Evolutionary conservation across 2,888 invertebrate species (phyloP).

Genomic region (Drosophila lacicola): DNA sequence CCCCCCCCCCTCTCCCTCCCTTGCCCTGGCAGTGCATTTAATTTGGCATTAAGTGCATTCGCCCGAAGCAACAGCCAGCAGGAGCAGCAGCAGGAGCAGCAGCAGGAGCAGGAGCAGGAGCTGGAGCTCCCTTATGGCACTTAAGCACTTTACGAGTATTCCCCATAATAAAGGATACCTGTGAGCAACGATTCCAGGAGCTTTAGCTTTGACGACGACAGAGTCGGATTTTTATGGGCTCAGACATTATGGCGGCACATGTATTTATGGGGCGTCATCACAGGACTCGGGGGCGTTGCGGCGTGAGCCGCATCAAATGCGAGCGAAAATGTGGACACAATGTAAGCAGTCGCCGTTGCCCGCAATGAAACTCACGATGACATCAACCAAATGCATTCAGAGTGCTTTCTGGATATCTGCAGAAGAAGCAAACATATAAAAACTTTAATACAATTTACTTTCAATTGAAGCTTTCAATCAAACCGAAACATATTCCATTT

Average conservation of each 20-base stretch:
- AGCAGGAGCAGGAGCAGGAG: not conserved
- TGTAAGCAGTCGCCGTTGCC: constrained; percentile 28
- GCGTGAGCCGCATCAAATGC: constrained; percentile 34
- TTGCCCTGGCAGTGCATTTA: constrained; percentile 62
- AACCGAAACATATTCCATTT: not conserved
- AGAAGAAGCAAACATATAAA: not conserved
- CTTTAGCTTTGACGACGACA: constrained; percentile 28
- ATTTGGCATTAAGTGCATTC: constrained; percentile 76
- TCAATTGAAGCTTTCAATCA: not conserved
- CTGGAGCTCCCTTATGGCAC: constrained; percentile 45
- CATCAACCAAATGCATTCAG: constrained; percentile 11
- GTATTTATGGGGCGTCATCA: constrained; percentile 52
- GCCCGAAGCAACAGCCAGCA: constrained; percentile 31
- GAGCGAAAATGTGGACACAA: constrained; percentile 46
- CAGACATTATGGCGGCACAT: constrained; percentile 54
- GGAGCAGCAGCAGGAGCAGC: not conserved
- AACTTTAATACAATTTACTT: constrained; percentile 9
- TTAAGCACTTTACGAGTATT: constrained; percentile 69
- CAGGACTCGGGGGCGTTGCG: constrained; percentile 3
- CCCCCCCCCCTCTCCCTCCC: not conserved
- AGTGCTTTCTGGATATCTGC: not conserved
- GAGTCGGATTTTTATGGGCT: constrained; percentile 49
- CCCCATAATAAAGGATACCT: constrained; percentile 68
- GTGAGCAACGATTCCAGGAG: constrained; percentile 39
- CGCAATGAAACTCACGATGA: constrained; percentile 12